A percentile compares a stretch with the other conserved stretches of the same genome.
Conservation (phyloP, 2,888 invertebrate species). For the Mythimna pallens region DNA sequence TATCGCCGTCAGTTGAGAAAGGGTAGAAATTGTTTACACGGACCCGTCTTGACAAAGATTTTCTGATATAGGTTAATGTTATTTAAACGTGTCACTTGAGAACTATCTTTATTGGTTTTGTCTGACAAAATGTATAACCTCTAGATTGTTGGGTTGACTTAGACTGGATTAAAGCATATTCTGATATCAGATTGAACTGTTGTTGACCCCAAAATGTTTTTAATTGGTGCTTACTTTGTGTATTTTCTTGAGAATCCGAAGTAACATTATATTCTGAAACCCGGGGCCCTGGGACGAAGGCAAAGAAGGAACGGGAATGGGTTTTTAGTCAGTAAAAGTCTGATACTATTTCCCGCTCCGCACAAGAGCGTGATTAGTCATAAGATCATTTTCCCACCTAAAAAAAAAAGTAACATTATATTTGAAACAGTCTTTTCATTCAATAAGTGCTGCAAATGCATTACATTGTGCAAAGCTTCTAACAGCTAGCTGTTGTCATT, state of each 20-base stretch:
- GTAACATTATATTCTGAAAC: not conserved
- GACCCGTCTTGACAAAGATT: constrained; percentile 47
- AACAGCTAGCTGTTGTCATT: constrained; percentile 39
- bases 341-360: too few species aligned
- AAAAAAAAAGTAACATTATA: not conserved
- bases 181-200: not conserved
- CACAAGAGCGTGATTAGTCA: too few species aligned
- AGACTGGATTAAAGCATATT: not conserved
- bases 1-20: constrained; percentile 53
- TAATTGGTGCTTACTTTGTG: not conserved
- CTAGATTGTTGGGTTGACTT: not conserved
- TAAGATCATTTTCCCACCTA: too few species aligned
- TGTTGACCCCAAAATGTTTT: not conserved
- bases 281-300: too few species aligned
- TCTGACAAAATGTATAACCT: not conserved
- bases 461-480: constrained; percentile 34
- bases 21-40: constrained; percentile 62
- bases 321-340: too few species aligned
- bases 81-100: constrained; percentile 28
- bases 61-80: constrained; percentile 44
- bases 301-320: too few species aligned
- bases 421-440: not conserved
- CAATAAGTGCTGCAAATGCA: constrained; percentile 18
- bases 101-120: constrained; percentile 7
- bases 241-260: not conserved